These are phyloP conservation scores for Sarcophilus harrisii DNA, from an alignment of 2,797 vertebrate genomes.

Conservation along the genomic window DNA sequence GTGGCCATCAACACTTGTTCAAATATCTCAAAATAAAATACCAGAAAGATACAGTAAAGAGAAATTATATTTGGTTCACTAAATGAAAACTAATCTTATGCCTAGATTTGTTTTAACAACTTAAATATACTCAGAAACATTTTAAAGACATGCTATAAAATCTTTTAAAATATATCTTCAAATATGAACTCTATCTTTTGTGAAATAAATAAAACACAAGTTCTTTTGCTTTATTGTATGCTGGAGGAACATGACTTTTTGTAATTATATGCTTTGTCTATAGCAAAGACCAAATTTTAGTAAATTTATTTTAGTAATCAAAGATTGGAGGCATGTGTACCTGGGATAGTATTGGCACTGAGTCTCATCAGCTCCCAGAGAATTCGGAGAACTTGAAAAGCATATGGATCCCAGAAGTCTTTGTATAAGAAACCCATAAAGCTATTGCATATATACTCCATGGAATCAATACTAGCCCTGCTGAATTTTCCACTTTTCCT, in stretches of 20 bases:
- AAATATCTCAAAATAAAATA: constrained; percentile 45
- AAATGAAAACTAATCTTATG: not conserved
- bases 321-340: not conserved
- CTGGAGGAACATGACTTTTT: not conserved
- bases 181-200: not conserved
- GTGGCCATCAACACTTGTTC: constrained; percentile 23
- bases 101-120: not conserved
- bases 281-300: not conserved
- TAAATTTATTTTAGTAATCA: not conserved
- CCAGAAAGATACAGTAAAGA: not conserved
- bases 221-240: not conserved
- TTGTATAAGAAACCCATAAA: not conserved
- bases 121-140: not conserved
- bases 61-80: not conserved
- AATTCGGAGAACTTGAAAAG: not conserved
- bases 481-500: not conserved
- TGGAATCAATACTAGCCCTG: not conserved
- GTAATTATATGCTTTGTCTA: not conserved
- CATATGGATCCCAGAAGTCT: not conserved
- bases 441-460: not conserved
- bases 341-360: not conserved
- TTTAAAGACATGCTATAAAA: not conserved
- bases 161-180: not conserved
- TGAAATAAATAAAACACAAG: not conserved
- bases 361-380: not conserved